Evolutionary conservation across 2,797 vertebrate species (phyloP).

Genomic region (Danio choprae): DNA sequence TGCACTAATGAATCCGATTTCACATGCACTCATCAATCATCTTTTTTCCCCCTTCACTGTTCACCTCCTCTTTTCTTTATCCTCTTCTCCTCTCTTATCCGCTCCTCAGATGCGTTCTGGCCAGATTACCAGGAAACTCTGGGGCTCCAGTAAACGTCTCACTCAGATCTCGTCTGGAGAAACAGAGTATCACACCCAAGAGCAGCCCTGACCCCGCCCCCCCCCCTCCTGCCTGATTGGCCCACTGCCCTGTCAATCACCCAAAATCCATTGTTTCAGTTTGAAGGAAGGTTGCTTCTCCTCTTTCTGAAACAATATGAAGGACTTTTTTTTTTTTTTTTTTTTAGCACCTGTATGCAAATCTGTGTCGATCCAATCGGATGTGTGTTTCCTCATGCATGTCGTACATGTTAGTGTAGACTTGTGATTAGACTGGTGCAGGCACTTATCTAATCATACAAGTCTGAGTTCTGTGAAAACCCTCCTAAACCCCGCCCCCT

Average conservation of each 20-base stretch:
- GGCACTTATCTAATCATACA: conserved; percentile 67
- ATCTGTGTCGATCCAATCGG: conserved; percentile 2
- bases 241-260: conserved; percentile 69
- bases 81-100: conserved; percentile 70
- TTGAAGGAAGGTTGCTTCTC: conserved; percentile 29
- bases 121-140: conserved; percentile 96
- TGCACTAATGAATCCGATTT: conserved; percentile 59
- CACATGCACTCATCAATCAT: conserved; percentile 74
- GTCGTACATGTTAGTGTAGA: conserved; percentile 32
- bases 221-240: conserved; percentile 65
- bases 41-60: conserved; percentile 61
- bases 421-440: conserved; percentile 61
- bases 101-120: conserved; percentile 90
- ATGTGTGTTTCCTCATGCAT: conserved; percentile 11
- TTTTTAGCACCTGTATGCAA: conserved; percentile 19
- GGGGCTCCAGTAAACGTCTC: conserved; percentile 94
- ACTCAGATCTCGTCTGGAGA: conserved; percentile 96
- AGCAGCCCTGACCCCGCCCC: conserved; percentile 74
- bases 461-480: conserved; percentile 11
- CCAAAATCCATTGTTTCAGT: conserved; percentile 47
- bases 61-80: conserved; percentile 26
- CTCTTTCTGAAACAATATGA: conserved; percentile 39
- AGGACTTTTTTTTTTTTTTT: conserved; percentile 22
- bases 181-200: conserved; percentile 92
- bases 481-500: neutral